These are phyloP conservation scores for Aporrectodea caliginosa DNA, from an alignment of 1,140 invertebrate species.

Conservation along the genomic window DNA sequence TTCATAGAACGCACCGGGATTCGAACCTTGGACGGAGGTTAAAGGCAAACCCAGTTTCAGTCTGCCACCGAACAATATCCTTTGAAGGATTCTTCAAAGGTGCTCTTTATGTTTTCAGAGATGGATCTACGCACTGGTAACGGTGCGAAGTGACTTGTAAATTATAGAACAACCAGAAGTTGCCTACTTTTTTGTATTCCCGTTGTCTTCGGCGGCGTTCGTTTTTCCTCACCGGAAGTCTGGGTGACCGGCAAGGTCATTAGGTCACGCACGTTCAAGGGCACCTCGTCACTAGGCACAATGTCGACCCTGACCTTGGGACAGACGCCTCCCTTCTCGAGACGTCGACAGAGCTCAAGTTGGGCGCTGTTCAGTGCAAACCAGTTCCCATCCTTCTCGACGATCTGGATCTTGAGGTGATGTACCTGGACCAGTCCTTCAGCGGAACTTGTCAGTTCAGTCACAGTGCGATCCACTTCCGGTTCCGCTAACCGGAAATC, in stretches of 20 bases:
- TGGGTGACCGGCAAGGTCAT: slow-evolving; percentile 41
- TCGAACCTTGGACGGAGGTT: too few species aligned
- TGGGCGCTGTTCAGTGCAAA: slow-evolving; percentile 53
- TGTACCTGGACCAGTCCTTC: slow-evolving; percentile 21
- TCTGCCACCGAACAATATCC: too few species aligned
- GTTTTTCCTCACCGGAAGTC: slow-evolving; percentile 12
- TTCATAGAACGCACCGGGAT: too few species aligned
- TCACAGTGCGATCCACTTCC: not conserved
- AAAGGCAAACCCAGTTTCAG: too few species aligned
- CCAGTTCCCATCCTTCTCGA: slow-evolving; percentile 50
- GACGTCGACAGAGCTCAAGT: slow-evolving; percentile 45
- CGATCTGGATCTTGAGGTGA: slow-evolving; percentile 51
- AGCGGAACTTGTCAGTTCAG: not conserved
- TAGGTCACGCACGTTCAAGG: slow-evolving; percentile 40
- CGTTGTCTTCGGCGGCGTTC: not conserved
- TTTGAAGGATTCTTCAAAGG: too few species aligned
- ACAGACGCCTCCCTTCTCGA: slow-evolving; percentile 47
- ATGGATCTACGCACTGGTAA: too few species aligned
- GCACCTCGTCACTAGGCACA: slow-evolving; percentile 49
- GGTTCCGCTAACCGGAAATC: not conserved
- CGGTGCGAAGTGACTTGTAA: too few species aligned
- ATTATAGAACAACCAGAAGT: too few species aligned
- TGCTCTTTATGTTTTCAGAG: too few species aligned
- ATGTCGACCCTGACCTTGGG: slow-evolving; percentile 45
- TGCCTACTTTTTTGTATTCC: too few species aligned